A percentile compares a stretch with the other conserved stretches of the same genome.
phyloP scores from a whole-genome alignment of 1,140 invertebrate genomes.

The Drosophila erecta region DNA sequence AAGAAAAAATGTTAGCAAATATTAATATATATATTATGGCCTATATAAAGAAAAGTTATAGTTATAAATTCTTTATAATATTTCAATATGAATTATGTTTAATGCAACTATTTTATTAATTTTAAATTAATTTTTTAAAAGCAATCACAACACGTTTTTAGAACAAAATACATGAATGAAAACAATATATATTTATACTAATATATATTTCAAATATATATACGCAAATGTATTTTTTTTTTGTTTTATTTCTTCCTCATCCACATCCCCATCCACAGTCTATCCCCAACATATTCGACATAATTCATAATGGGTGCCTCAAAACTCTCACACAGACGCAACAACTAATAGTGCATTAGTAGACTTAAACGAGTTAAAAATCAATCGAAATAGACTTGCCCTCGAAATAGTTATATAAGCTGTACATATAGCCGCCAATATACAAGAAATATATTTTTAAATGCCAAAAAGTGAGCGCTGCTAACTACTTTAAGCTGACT shows the following conservation, averaged over 20 bases:
- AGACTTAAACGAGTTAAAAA: constrained; percentile 73
- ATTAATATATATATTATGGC: constrained; percentile 45
- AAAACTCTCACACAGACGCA: constrained; percentile 62
- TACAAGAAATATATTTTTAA: constrained; percentile 75
- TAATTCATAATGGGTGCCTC: constrained; percentile 58
- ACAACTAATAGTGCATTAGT: constrained; percentile 80
- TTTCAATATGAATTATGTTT: constrained; percentile 68
- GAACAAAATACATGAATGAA: constrained; percentile 69
- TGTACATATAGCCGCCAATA: constrained; percentile 51
- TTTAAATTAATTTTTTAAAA: constrained; percentile 65
- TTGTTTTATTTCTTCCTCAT: constrained; percentile 28
- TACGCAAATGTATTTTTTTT: constrained; percentile 53
- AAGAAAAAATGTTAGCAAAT: constrained; percentile 49
- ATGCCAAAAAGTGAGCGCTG: constrained; percentile 65
- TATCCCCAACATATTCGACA: constrained; percentile 12
- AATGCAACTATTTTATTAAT: constrained; percentile 60
- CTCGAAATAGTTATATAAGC: constrained; percentile 52
- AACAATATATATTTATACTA: constrained; percentile 27
- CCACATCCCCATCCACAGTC: neutral
- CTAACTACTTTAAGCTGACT: constrained; percentile 60
- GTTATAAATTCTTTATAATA: constrained; percentile 60
- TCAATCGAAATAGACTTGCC: constrained; percentile 73
- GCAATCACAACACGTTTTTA: constrained; percentile 72
- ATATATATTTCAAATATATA: constrained; percentile 65
- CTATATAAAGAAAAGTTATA: constrained; percentile 56